phyloP scores from a whole-genome alignment of 2,888 invertebrate species.

The Nycteola revayana region DNA sequence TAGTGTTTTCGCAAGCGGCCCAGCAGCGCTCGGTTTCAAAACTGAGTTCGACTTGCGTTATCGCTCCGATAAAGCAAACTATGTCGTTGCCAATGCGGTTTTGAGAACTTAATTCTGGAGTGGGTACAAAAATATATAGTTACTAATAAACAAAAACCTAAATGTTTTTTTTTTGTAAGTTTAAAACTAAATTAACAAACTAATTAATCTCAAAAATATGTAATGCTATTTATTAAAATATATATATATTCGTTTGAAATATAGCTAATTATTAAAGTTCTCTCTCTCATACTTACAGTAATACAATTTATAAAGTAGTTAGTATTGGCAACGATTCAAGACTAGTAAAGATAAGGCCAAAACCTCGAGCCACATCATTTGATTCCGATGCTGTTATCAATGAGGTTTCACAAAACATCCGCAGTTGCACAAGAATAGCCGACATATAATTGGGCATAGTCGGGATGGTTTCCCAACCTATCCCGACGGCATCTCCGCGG shows the following conservation, averaged over 20 bases:
- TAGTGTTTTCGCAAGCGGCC: conserved; percentile 82
- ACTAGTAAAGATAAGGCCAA: conserved; percentile 22
- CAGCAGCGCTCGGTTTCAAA: conserved; percentile 78
- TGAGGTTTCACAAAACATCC: conserved; percentile 58
- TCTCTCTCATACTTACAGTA: no score
- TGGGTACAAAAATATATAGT: no score
- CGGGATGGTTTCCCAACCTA: conserved; percentile 80
- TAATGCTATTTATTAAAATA: no score
- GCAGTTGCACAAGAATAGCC: conserved; percentile 60
- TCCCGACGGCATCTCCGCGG: conserved; percentile 73
- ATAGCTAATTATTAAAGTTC: no score
- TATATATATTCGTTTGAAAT: no score
- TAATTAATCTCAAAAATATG: no score
- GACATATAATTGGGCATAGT: conserved; percentile 73
- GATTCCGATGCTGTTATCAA: conserved; percentile 48
- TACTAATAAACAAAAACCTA: no score
- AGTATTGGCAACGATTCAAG: no score
- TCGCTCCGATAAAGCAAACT: conserved; percentile 76
- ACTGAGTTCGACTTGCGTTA: conserved; percentile 77
- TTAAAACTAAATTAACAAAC: no score
- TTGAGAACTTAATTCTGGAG: conserved; percentile 71
- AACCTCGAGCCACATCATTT: conserved; percentile 22
- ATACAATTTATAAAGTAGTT: no score
- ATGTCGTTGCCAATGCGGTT: conserved; percentile 66
- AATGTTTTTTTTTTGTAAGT: no score